A percentile compares a stretch with the other conserved stretches of the same genome.
Evolutionary conservation across 2,113 vertebrate species (phyloP).

Genomic region (Ammodramus savannarum): DNA sequence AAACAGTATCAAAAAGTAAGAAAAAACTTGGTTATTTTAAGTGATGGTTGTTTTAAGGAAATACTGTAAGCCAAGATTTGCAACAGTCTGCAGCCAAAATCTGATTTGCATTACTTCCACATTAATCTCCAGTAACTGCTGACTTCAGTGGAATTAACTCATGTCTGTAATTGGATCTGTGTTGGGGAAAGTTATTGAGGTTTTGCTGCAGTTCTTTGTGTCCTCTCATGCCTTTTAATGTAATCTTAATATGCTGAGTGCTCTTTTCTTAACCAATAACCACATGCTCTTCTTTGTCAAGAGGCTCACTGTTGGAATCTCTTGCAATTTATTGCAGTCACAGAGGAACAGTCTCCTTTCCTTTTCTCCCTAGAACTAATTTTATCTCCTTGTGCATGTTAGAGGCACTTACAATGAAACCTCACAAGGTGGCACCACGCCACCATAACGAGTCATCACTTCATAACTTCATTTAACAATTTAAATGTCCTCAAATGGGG

Average conservation of each 20-base stretch:
- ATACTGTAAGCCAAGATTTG: background rate
- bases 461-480: background rate
- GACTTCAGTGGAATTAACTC: background rate
- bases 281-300: background rate
- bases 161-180: background rate
- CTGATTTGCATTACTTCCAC: background rate
- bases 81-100: background rate
- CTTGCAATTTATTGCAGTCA: background rate
- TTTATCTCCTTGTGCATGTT: background rate
- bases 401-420: background rate
- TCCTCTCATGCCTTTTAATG: background rate
- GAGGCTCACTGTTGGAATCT: background rate
- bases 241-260: background rate
- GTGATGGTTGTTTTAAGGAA: background rate
- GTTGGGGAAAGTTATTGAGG: background rate
- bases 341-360: background rate
- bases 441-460: background rate
- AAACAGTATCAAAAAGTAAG: background rate
- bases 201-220: background rate
- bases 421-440: constrained; percentile 22
- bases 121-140: background rate
- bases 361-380: background rate
- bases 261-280: background rate
- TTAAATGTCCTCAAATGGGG: background rate
- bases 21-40: background rate